Evolutionary conservation across 2,113 vertebrate species (phyloP).

Genomic region (Montifringilla adamsi): DNA sequence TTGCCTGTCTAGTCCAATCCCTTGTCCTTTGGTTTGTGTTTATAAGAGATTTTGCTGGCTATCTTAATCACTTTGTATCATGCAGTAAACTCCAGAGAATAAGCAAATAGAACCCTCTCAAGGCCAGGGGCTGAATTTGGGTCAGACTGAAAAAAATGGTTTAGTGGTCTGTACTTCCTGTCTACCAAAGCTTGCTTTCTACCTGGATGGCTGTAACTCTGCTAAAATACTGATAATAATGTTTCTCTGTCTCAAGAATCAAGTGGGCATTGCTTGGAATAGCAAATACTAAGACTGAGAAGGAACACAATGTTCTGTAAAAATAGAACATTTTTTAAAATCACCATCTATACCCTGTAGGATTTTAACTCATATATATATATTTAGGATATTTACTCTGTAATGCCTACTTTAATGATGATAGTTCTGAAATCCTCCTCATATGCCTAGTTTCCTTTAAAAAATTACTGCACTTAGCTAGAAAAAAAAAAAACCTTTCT

Average conservation of each 20-base stretch:
- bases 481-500: constrained; percentile 48
- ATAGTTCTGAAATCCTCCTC: constrained; percentile 54
- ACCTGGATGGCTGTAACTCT: not conserved
- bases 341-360: not conserved
- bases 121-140: constrained; percentile 16
- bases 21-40: not conserved
- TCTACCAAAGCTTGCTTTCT: not conserved
- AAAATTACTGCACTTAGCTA: constrained; percentile 78
- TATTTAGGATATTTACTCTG: constrained; percentile 65
- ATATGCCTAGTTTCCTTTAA: constrained; percentile 67
- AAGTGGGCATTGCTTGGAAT: not conserved
- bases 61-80: constrained; percentile 22
- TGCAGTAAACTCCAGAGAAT: not conserved
- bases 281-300: not conserved
- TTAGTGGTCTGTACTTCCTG: not conserved
- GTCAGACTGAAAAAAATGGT: not conserved
- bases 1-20: not conserved
- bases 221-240: not conserved
- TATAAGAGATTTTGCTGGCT: not conserved
- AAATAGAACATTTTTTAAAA: not conserved
- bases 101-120: not conserved
- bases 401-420: not conserved
- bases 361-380: constrained; percentile 43
- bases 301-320: not conserved
- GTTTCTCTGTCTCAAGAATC: not conserved